These are phyloP conservation scores for Athalia rosae DNA, from an alignment of 2,888 invertebrate species.

Conservation along the genomic window DNA sequence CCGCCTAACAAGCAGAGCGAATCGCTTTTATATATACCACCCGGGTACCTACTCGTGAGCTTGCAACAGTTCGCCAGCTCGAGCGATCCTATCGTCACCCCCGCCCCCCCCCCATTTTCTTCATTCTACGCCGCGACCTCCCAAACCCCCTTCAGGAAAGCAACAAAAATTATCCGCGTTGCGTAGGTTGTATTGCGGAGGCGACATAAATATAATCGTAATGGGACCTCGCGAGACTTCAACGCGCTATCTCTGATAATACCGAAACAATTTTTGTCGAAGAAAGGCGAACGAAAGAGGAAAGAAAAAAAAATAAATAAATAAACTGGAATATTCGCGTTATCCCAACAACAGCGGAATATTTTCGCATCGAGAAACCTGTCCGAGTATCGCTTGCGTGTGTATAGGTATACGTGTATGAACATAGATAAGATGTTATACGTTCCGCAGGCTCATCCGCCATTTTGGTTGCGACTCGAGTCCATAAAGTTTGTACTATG, in stretches of 20 bases:
- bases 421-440: too few relatives aligned
- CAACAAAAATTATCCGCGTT: constrained; percentile 20
- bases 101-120: not conserved
- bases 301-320: not conserved
- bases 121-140: constrained; percentile 54
- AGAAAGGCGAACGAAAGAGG: too few relatives aligned
- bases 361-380: too few relatives aligned
- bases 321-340: not conserved
- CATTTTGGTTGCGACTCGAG: too few relatives aligned
- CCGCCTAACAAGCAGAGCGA: constrained; percentile 53
- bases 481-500: too few relatives aligned
- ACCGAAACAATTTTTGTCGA: constrained; percentile 22
- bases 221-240: constrained; percentile 46
- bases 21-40: constrained; percentile 45
- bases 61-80: too few relatives aligned
- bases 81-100: too few relatives aligned
- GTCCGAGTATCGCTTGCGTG: too few relatives aligned
- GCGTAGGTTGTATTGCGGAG: constrained; percentile 51
- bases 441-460: too few relatives aligned
- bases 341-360: not conserved
- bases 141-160: constrained; percentile 53
- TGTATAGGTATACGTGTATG: too few relatives aligned
- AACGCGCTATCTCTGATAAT: constrained; percentile 44
- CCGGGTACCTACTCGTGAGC: constrained; percentile 8
- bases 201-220: constrained; percentile 51